Conservation (phyloP, 2,113 vertebrate species). For the Stictonetta naevosa region DNA sequence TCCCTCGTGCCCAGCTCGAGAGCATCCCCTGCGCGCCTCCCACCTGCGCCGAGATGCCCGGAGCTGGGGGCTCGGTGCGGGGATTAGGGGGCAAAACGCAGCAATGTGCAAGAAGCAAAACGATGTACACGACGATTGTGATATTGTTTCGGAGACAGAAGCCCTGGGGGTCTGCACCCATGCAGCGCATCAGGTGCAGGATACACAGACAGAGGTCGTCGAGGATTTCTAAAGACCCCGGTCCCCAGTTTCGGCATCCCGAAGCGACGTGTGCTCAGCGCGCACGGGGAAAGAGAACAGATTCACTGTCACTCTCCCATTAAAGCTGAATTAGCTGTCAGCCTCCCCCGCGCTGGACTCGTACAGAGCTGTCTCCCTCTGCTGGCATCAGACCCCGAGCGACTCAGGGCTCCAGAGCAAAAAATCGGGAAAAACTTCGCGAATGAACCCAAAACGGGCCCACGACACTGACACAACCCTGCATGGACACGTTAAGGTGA, state of each 20-base stretch:
- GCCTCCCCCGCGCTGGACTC: background rate
- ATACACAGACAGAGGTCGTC: background rate
- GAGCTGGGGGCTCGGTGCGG: background rate
- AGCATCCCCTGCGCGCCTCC: accelerated
- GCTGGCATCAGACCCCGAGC: background rate
- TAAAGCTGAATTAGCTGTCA: background rate
- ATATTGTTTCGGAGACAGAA: accelerated
- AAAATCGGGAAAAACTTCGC: background rate
- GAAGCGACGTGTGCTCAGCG: accelerated
- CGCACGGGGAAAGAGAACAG: accelerated
- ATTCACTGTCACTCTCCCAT: background rate
- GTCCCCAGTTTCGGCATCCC: background rate
- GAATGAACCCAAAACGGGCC: background rate
- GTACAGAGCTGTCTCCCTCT: conserved; percentile 23
- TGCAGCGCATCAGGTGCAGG: too few relatives aligned
- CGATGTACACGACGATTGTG: background rate
- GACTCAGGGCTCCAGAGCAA: background rate
- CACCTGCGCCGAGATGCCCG: background rate
- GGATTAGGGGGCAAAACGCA: background rate
- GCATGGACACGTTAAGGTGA: accelerated
- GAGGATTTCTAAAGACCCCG: background rate
- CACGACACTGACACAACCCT: accelerated
- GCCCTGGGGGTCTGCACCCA: background rate
- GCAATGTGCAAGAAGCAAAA: background rate
- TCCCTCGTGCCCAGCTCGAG: accelerated